Evolutionary conservation across 2,113 vertebrate genomes (phyloP).

Genomic region (human): DNA sequence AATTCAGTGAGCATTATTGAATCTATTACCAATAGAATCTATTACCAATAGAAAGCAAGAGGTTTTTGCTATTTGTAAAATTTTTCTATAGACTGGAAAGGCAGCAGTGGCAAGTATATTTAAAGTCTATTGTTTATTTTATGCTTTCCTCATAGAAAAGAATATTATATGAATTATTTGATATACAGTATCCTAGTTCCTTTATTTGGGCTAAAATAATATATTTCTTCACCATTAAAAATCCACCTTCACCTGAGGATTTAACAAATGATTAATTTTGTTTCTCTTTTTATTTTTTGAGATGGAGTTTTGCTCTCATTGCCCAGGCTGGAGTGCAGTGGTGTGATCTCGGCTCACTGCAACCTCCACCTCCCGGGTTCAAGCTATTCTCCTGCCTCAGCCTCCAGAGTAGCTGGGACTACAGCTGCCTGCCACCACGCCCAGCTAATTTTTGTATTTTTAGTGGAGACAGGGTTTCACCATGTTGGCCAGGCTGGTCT

Average conservation of each 20-base stretch:
- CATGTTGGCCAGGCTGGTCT: no score
- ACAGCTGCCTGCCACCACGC: no score
- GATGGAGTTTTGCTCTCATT: accelerated
- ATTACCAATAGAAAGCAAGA: background rate
- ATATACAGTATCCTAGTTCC: background rate
- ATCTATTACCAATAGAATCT: background rate
- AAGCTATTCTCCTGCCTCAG: no score
- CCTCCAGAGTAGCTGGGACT: no score
- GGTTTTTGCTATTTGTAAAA: background rate
- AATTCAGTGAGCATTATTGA: background rate
- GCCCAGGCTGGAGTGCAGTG: no score
- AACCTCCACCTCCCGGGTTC: no score
- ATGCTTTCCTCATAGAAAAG: background rate
- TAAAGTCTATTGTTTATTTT: background rate
- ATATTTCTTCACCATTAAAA: background rate
- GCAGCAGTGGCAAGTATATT: background rate
- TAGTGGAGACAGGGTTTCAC: no score
- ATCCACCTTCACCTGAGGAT: background rate
- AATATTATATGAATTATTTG: background rate
- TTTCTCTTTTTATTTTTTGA: no score
- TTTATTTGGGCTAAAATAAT: background rate
- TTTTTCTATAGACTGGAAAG: background rate
- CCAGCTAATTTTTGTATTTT: no score
- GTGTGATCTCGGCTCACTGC: no score
- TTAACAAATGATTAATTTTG: background rate